These are phyloP conservation scores for Rhopilema esculentum DNA, from an alignment of 30 jellyfish, hydroid and myxozoan genomes.

Conservation along the genomic window DNA sequence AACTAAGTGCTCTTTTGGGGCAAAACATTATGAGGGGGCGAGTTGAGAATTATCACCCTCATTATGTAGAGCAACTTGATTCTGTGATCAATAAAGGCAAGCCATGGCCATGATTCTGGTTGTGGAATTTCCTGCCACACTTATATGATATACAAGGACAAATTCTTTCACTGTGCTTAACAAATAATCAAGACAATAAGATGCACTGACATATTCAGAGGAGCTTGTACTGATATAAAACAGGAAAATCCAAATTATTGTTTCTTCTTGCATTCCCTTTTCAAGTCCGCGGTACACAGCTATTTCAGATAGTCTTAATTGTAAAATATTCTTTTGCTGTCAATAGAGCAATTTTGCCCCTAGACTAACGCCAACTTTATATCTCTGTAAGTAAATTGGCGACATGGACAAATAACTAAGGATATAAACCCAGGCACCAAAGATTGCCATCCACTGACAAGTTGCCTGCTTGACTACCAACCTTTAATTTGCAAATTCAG, in stretches of 20 bases:
- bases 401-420: too few relatives aligned
- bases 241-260: not conserved
- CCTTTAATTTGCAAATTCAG: too few relatives aligned
- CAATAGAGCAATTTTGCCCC: too few relatives aligned
- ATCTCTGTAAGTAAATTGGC: too few relatives aligned
- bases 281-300: too few relatives aligned
- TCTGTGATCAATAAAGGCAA: slow-evolving; percentile 1
- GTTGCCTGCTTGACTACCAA: too few relatives aligned
- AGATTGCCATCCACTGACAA: too few relatives aligned
- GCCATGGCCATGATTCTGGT: not conserved
- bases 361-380: too few relatives aligned
- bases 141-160: too few relatives aligned
- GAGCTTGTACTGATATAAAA: not conserved
- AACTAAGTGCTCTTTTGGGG: slow-evolving; percentile 68
- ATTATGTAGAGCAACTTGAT: slow-evolving; percentile 54
- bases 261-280: not conserved
- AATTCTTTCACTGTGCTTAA: not conserved
- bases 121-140: not conserved
- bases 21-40: slow-evolving; percentile 91
- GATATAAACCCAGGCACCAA: too few relatives aligned
- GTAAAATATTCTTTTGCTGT: too few relatives aligned
- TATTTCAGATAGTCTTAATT: too few relatives aligned
- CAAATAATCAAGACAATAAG: not conserved
- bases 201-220: not conserved
- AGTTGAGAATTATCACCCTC: slow-evolving; percentile 81